Conservation (phyloP, 2,113 vertebrate genomes). For the Atlantisia rogersi region DNA sequence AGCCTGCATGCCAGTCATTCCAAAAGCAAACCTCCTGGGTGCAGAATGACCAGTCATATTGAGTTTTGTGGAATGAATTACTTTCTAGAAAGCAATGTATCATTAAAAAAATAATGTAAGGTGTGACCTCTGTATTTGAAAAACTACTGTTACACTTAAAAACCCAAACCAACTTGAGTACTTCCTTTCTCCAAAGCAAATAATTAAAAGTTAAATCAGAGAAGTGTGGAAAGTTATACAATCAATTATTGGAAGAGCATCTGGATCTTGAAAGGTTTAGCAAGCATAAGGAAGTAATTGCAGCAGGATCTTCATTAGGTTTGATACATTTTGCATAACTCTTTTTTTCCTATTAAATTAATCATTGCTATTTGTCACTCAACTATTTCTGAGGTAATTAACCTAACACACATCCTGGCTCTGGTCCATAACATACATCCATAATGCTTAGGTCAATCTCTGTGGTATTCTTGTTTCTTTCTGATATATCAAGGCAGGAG, state of each 20-base stretch:
- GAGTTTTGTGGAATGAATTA: neutral
- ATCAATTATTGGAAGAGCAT: constrained; percentile 60
- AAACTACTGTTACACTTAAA: neutral
- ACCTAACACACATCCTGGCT: constrained; percentile 35
- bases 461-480: neutral
- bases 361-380: constrained; percentile 9
- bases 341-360: constrained; percentile 9
- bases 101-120: neutral
- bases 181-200: constrained; percentile 31
- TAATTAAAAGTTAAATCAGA: constrained; percentile 43
- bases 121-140: neutral
- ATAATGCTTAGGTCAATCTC: neutral
- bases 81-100: neutral
- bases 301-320: constrained; percentile 42
- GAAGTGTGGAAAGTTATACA: constrained; percentile 38
- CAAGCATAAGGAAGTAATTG: constrained; percentile 47
- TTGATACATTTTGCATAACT: constrained; percentile 35
- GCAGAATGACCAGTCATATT: neutral
- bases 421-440: neutral
- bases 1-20: neutral
- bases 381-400: constrained; percentile 36
- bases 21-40: neutral
- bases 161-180: neutral
- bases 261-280: constrained; percentile 62
- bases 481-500: neutral